These are phyloP conservation scores for Linurgus olivaceus DNA, from an alignment of 2,797 vertebrate genomes.

Conservation along the genomic window DNA sequence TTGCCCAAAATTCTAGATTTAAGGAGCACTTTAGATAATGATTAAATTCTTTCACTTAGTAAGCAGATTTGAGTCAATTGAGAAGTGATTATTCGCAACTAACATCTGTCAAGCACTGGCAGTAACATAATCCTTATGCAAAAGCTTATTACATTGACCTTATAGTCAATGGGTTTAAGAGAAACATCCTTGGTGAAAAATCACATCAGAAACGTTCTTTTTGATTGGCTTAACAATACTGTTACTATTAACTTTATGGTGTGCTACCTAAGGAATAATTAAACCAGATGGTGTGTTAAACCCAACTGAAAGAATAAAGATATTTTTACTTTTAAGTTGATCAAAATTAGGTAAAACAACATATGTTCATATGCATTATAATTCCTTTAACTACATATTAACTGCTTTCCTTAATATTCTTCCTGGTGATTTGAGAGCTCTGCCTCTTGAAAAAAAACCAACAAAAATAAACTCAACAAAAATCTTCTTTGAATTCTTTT, in stretches of 20 bases:
- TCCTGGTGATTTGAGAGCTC: slow-evolving; percentile 50
- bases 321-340: slow-evolving; percentile 73
- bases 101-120: slow-evolving; percentile 56
- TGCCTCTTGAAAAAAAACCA: not conserved
- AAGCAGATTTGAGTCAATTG: slow-evolving; percentile 26
- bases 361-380: slow-evolving; percentile 73
- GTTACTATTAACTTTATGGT: slow-evolving; percentile 72
- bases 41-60: slow-evolving; percentile 34
- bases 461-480: not conserved
- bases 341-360: slow-evolving; percentile 74
- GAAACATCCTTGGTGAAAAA: slow-evolving; percentile 45
- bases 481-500: not conserved
- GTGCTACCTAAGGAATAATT: slow-evolving; percentile 74
- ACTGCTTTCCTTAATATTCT: slow-evolving; percentile 63
- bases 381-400: slow-evolving; percentile 68
- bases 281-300: slow-evolving; percentile 76
- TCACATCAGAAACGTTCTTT: slow-evolving; percentile 44
- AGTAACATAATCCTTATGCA: slow-evolving; percentile 44
- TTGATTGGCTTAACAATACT: slow-evolving; percentile 47
- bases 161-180: slow-evolving; percentile 30
- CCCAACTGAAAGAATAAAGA: slow-evolving; percentile 55
- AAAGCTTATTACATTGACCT: slow-evolving; percentile 63
- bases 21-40: not conserved
- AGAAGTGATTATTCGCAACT: slow-evolving; percentile 16
- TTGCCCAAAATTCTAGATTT: not conserved